Base-by-base conservation (phyloP, 2,797 vertebrate genomes). In the Acanthurus lineatus region DNA sequence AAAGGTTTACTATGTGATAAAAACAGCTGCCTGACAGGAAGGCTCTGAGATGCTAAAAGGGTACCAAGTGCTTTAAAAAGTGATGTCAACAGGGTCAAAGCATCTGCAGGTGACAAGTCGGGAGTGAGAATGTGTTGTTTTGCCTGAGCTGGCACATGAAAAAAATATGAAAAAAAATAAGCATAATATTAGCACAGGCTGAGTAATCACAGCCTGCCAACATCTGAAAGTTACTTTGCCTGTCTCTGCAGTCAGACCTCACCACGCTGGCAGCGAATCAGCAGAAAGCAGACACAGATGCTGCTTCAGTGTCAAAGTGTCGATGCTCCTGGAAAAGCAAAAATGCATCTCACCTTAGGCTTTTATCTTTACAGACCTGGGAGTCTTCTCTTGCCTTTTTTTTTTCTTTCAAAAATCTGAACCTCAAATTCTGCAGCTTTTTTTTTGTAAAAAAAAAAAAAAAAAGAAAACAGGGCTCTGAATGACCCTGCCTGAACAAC, bases 171-270 rank as follows among this genome's bases (percentile, higher is more conserved):
- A 80, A 56, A 69, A 78, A 61, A 85, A 71, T 74, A 66, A 83
- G 38, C 9, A 44, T 53, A 79, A 58, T 60, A 56, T 64, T 63
- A 72, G 63, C 17, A 59, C 65, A 65, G 60, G 49, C 52, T 60
- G 73, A 56, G 66, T 82, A 86, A 85, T 86, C 63, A 86, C 58
- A 78, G 53, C 65, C 78, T 85, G 76, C 58, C 73, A 79, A 77
- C 57, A 48, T 77, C 25, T 63, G 17, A 87, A 76, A 60, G 52
- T 59, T 66, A 25, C 73, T 69, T 32, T 35, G 25, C 49, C 60
- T 57, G 61, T 84, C 74, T 71, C 17, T 62, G 17, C 56, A 70
- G 59, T 79, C 70, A 79, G 57, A 59, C 65, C 73, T 73, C 53
- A 66, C 42, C 58, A 61, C 25, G 48, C 54, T 73, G 73, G 15